Base-by-base conservation (phyloP, 2,113 vertebrate species). In the Promerops cafer region DNA sequence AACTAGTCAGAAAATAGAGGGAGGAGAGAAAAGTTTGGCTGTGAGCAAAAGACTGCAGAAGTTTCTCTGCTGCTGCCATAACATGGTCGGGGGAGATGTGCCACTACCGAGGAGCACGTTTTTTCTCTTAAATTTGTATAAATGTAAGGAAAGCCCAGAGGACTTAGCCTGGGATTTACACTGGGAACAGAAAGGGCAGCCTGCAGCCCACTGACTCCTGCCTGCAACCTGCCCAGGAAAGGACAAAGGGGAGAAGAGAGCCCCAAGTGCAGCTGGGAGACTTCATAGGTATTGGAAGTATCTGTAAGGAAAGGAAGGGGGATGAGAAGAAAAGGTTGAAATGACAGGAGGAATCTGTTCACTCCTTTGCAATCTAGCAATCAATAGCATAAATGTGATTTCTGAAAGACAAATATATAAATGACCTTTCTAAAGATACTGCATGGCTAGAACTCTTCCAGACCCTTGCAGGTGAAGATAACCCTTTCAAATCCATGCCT, bases 301-400 rank as follows among this genome's bases (percentile, higher is more conserved):
- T 63, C 63, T 57, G 20, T 61, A 89, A 66, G 69, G 65, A 86
- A 96, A 94, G 42, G 44, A 87, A 92, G 23, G 13, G 10, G 22
- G 11, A n/a, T 70, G 79, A 92, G 56, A 66, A 90, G 80, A 81
- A 90, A 96, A 95, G 80, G 85, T 95, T 96, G 88, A 96, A 95
- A 87, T 93, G 75, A 89, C 92, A 96, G 42, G 49, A 35, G 49
- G 87, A 94, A 93, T 83, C 76, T 81, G 28, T 86, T 92, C 60
- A 57, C 30, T 88, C 33, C 26, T 86, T 71, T 5, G 1, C 85
- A 92, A 63, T 87, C 71, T 65, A 93, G 61, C 68, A 81, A 92
- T 94, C 94, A 83, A 96, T 97, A 96, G 47, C 66, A 83, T 63
- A 95, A 96, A 94, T 87, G 80, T 87, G 69, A 83, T 96, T 91